These are phyloP conservation scores for Poecilia wingei DNA, from an alignment of 2,797 vertebrate genomes.

Conservation along the genomic window DNA sequence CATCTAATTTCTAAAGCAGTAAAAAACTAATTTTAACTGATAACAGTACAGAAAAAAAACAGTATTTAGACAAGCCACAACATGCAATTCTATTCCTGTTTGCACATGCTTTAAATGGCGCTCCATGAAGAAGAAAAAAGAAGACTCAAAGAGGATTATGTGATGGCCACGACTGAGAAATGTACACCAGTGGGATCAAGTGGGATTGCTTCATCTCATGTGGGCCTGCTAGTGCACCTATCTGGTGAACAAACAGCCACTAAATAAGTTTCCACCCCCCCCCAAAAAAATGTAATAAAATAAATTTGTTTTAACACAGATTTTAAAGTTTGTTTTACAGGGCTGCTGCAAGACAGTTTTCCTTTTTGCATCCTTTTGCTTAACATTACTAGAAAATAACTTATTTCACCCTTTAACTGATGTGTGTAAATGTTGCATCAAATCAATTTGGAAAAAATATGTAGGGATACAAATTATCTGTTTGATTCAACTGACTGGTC, in stretches of 20 bases:
- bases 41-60: background rate
- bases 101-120: slow-evolving; percentile 1
- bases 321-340: background rate
- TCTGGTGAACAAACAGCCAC: background rate
- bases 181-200: background rate
- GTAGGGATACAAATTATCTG: background rate
- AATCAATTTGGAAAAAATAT: background rate
- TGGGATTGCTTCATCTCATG: background rate
- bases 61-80: slow-evolving; percentile 3
- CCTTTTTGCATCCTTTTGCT: too few relatives aligned
- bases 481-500: background rate
- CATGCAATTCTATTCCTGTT: slow-evolving; percentile 6
- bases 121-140: background rate
- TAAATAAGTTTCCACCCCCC: background rate
- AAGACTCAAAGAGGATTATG: background rate
- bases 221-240: background rate
- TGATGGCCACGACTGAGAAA: background rate
- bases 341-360: too few relatives aligned
- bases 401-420: background rate
- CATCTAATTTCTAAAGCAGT: background rate
- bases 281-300: background rate
- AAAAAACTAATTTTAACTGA: slow-evolving; percentile 1
- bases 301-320: background rate
- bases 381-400: too few relatives aligned
- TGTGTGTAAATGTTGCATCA: background rate